Evolutionary conservation across 2,797 vertebrate species (phyloP), one percentile per base, ranked within the genome.

Genomic region (Limosa lapponica): DNA sequence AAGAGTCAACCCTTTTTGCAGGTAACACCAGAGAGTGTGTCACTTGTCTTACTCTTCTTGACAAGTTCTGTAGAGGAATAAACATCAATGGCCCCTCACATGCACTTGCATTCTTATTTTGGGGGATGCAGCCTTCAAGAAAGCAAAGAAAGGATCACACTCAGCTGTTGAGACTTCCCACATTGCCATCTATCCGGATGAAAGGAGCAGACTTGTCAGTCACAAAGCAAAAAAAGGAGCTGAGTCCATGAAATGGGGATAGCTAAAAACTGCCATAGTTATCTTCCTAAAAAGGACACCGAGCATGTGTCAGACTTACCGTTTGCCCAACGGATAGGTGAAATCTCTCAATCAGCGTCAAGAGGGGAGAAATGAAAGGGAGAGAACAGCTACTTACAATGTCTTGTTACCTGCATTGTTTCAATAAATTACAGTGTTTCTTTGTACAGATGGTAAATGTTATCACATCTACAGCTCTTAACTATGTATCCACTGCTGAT

Each of bases 391-490:
- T 84, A 24, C 22, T 75, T 79, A 65, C 11, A 78, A 15, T 39
- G 32, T 7, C 19, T 83, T 72, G 37, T 87, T 90, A 89, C 39
- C 24, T 59, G 5, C 36, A 87, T 70, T 92, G 39, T 95, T 95
- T 93, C 78, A 64, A 70, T 75, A 73, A 90, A 90, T 74, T 62
- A 44, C 23, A 44, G 34, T 93, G 43, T 62, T 93, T 95, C 73
- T 95, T 90, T 82, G 51, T 32, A 64, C 39, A 90, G 37, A 46
- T 59, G 23, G 28, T 64, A 90, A 89, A 89, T 59, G 55, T 79
- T 90, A 84, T 52, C 49, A 32, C 16, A 58, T 75, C 70, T 62
- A 34, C 17, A 41, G 73, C 51, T 75, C 28, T 57, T 87, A 87
- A 80, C 89, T 70, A 36, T 36, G 32, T 52, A 80, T 58, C 74